Evolutionary conservation across 2,888 invertebrate species (phyloP).

Genomic region (Drosophila mimetica): DNA sequence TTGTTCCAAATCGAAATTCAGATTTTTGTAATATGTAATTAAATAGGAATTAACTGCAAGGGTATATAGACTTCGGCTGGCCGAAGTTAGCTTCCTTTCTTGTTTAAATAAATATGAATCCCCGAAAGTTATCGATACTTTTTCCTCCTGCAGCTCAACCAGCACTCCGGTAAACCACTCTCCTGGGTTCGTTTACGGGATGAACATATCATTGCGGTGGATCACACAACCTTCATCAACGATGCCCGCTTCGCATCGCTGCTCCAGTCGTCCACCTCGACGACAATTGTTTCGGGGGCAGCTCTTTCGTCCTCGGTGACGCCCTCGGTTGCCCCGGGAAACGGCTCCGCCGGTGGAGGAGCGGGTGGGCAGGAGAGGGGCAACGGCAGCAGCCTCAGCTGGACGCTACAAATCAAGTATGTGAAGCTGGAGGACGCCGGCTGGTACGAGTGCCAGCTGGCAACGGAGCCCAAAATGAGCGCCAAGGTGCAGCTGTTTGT

Average conservation of each 20-base stretch:
- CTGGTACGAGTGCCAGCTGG: conserved; percentile 96
- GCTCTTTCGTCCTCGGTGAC: background rate
- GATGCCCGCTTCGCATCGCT: conserved; percentile 95
- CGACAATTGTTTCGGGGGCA: conserved; percentile 32
- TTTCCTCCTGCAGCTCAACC: conserved; percentile 72
- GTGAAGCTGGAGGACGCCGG: conserved; percentile 94
- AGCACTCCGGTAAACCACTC: conserved; percentile 88
- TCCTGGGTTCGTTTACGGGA: conserved; percentile 95
- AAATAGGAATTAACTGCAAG: no score
- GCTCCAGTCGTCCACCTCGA: conserved; percentile 57
- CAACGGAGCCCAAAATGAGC: conserved; percentile 97
- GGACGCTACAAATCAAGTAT: conserved; percentile 96
- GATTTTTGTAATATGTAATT: no score
- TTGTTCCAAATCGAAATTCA: no score
- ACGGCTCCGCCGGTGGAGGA: conserved; percentile 84
- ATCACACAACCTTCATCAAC: conserved; percentile 92
- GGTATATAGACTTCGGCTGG: no score
- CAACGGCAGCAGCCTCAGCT: conserved; percentile 88
- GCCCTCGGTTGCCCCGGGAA: conserved; percentile 81
- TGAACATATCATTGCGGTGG: conserved; percentile 95
- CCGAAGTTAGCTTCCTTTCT: no score
- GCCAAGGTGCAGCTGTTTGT: conserved; percentile 88
- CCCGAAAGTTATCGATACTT: background rate
- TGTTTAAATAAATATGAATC: background rate
- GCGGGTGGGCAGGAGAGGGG: conserved; percentile 86